phyloP scores from a whole-genome alignment of 2,797 vertebrate species.

The Darevskia nairensis region DNA sequence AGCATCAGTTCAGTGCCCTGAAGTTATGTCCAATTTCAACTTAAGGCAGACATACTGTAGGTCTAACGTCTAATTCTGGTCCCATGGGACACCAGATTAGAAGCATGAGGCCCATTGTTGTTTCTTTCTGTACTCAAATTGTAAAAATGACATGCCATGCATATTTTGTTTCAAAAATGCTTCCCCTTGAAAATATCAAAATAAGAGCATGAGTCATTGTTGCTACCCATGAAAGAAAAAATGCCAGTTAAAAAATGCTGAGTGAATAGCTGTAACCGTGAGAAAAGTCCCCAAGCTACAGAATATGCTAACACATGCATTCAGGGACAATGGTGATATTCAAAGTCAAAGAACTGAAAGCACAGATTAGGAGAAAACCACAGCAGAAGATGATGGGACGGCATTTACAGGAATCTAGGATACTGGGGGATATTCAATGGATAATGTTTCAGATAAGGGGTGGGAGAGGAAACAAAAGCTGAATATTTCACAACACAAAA shows the following conservation, averaged over 20 bases:
- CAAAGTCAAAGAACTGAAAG: constrained; percentile 39
- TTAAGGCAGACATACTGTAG: not conserved
- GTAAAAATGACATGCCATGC: not conserved
- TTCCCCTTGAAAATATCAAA: constrained; percentile 20
- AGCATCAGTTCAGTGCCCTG: not conserved
- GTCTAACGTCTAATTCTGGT: constrained; percentile 25
- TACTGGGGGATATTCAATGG: constrained; percentile 13
- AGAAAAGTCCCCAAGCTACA: constrained; percentile 57
- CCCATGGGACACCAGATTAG: accelerated
- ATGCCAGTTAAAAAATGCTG: constrained; percentile 44
- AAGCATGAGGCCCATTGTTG: not conserved
- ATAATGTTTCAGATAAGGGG: constrained; percentile 27
- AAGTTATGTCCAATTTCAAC: not conserved
- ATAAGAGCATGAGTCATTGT: constrained; percentile 14
- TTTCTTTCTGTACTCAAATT: constrained; percentile 5
- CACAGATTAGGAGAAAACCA: not conserved
- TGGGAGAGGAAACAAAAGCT: constrained; percentile 11
- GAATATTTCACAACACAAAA: constrained; percentile 19
- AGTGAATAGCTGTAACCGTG: constrained; percentile 56
- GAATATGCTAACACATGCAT: constrained; percentile 56
- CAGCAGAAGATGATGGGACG: not conserved
- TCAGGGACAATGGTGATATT: constrained; percentile 63
- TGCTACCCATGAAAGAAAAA: constrained; percentile 24
- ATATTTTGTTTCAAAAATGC: constrained; percentile 32
- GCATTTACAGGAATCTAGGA: not conserved